phyloP scores from a whole-genome alignment of 2,797 vertebrate species.

The Synanceia verrucosa region DNA sequence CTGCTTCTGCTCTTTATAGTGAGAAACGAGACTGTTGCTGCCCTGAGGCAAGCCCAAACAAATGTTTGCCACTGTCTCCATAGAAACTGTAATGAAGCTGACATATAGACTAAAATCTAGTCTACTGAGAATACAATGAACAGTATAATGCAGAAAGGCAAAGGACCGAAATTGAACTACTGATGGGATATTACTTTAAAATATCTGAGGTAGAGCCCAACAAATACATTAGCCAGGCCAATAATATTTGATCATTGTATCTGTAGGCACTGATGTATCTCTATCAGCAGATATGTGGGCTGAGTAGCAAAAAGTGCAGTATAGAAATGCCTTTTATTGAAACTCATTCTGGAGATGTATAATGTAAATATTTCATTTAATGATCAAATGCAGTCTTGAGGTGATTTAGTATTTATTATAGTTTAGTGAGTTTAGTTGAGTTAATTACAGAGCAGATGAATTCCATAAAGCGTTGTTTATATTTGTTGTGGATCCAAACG shows the following conservation, averaged over 20 bases:
- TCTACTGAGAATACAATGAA: too few species aligned
- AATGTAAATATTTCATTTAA: too few species aligned
- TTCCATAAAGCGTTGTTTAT: not conserved
- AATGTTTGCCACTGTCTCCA: slow-evolving; percentile 1
- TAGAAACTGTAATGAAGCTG: not conserved
- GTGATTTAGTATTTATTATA: not conserved
- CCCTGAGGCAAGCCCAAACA: slow-evolving; percentile 3
- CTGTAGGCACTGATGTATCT: not conserved
- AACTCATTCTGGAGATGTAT: not conserved
- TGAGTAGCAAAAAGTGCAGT: not conserved
- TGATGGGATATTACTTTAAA: not conserved
- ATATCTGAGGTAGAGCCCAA: too few species aligned
- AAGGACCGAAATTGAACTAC: too few species aligned
- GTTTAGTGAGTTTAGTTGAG: not conserved
- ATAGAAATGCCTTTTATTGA: not conserved
- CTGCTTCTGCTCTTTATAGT: not conserved
- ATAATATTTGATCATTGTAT: not conserved
- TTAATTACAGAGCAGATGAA: too few species aligned
- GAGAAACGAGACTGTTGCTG: slow-evolving; percentile 21
- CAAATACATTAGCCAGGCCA: not conserved
- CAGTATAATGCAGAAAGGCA: not conserved
- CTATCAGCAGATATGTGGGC: not conserved
- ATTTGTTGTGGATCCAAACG: not conserved
- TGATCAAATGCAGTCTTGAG: not conserved
- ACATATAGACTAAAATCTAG: not conserved